Base-by-base conservation (phyloP, 2,888 invertebrate species). In the Acanthosepion lycidas region DNA sequence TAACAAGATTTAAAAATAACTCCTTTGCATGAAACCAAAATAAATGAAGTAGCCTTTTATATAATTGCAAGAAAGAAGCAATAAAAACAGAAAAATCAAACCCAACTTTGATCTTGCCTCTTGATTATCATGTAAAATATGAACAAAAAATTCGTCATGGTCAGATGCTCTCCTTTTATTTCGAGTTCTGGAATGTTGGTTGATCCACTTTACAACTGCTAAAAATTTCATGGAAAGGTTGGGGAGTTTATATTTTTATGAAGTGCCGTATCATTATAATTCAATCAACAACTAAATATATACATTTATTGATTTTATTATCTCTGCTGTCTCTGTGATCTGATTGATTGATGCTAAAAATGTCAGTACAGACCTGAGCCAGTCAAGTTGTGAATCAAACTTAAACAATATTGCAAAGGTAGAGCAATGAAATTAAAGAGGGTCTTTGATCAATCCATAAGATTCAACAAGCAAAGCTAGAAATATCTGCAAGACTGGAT, bases 271-370 rank as follows among this genome's bases (percentile, higher is more conserved):
- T 78, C 5, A 78, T 78, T 78, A 78, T 78, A 78, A 78, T 9
- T 78, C 23, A 78, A 78, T 78, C 78, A 78, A n/a, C 78, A 78
- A 78, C 78, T 23, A 78, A 78, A 78, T 78, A 78, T 78, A 78
- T 78, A 78, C 78, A 78, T 78, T 33, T 78, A 78, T 78, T n/a
- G 78, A 78, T 78, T 78, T 78, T 78, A 78, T 78, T 78, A 78
- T n/a, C 78, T 9, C 8, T n/a, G n/a, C 78, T 15, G 78, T 18
- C 78, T 78, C 78, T 12, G n/a, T 78, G n/a, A n/a, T 78, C 78
- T 26, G 59, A 23, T 59, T 59, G n/a, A 78, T 78, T 78, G 78
- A 78, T 78, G 78, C 78, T 78, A 78, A 78, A 78, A 78, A 78
- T 78, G 78, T n/a, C 78, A 3, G n/a, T n/a, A 78, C 78, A 78